phyloP scores from a whole-genome alignment of 2,888 invertebrate genomes.

The Acanthosoma haemorrhoidale region DNA sequence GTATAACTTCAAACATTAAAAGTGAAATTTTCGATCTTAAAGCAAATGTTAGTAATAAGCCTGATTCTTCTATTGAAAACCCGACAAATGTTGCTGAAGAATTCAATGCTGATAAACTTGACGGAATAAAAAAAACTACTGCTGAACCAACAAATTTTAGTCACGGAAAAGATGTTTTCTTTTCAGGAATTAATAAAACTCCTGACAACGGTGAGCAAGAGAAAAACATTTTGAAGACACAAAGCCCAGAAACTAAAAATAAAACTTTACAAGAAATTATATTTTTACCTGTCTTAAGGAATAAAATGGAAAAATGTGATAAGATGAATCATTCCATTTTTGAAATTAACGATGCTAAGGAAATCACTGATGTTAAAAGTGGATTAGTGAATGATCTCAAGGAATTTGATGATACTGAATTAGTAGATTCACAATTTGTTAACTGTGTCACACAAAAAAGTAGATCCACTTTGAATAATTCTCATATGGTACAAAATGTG shows the following conservation, averaged over 20 bases:
- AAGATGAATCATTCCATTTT: background rate
- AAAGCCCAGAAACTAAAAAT: background rate
- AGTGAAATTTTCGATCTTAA: background rate
- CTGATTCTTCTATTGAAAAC: background rate
- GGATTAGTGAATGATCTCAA: background rate
- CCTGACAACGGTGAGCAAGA: too few relatives aligned
- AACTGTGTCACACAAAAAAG: background rate
- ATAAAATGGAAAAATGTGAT: background rate
- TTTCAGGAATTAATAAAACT: too few relatives aligned
- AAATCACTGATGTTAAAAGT: background rate
- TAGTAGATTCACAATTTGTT: background rate
- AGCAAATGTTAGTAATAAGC: background rate
- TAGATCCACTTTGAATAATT: background rate
- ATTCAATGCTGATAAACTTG: background rate
- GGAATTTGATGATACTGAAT: background rate
- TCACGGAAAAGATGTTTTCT: too few relatives aligned
- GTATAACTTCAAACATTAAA: background rate
- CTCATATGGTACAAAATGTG: background rate
- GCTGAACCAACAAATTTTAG: background rate
- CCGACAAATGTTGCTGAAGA: background rate
- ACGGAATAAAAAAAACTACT: background rate
- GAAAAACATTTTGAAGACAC: background rate
- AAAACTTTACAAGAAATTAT: background rate
- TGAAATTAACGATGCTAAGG: background rate
- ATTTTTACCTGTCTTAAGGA: background rate